These are phyloP conservation scores for Blastobasis adustella DNA, from an alignment of 2,888 invertebrate genomes.

Conservation along the genomic window DNA sequence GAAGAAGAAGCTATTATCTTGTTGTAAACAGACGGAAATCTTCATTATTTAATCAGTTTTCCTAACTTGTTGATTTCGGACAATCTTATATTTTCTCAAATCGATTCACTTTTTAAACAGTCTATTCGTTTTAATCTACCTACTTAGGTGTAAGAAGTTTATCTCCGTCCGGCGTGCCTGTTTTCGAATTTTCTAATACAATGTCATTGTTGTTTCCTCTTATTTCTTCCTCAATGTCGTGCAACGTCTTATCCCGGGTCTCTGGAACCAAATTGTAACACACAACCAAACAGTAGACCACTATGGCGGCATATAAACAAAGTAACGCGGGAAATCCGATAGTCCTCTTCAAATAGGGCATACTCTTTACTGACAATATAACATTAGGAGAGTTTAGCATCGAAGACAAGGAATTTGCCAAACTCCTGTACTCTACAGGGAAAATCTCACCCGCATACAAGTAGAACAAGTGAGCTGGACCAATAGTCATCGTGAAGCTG, in stretches of 20 bases:
- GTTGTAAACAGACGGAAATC: too few relatives aligned
- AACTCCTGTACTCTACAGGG: constrained; percentile 74
- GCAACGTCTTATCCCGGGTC: constrained; percentile 78
- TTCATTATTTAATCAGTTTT: too few relatives aligned
- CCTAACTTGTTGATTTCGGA: too few relatives aligned
- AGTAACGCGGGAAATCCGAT: constrained; percentile 76
- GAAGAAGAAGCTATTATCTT: too few relatives aligned
- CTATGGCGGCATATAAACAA: constrained; percentile 72
- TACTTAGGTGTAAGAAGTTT: too few relatives aligned
- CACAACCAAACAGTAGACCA: constrained; percentile 65
- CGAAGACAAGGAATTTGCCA: constrained; percentile 79
- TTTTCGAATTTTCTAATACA: too few relatives aligned
- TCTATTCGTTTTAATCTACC: too few relatives aligned
- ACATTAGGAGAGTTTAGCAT: constrained; percentile 77
- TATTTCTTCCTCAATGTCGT: constrained; percentile 78
- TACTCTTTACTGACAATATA: constrained; percentile 79
- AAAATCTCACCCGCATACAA: constrained; percentile 79
- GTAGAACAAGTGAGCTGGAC: constrained; percentile 81
- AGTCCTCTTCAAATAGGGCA: constrained; percentile 67
- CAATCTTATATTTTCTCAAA: too few relatives aligned
- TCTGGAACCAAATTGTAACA: constrained; percentile 78
- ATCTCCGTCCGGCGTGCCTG: too few relatives aligned
- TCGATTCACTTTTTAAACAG: too few relatives aligned
- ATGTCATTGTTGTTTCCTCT: constrained; percentile 24
- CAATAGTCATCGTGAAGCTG: constrained; percentile 74